Base-by-base conservation (phyloP, 2,888 invertebrate genomes). In the Heliconius hortense region DNA sequence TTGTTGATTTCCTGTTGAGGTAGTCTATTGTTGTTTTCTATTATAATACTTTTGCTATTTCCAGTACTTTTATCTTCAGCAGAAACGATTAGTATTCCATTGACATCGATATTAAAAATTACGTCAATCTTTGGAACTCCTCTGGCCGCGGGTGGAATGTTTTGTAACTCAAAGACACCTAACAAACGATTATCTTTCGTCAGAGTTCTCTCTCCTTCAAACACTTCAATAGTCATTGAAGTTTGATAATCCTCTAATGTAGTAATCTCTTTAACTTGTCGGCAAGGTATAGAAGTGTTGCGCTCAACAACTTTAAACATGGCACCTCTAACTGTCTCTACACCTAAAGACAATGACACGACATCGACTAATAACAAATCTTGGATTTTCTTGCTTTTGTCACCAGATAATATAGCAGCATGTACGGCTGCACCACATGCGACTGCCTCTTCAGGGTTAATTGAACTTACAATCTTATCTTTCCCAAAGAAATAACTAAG, bases 381-480 rank as follows among this genome's bases (percentile, higher is more conserved):
- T 67, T 86, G 82, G 5, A 89, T 84, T 18, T 81, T 85, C 21
- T 84, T 79, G 72, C 87, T 84, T 21, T 76, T 74, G 43, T 88
- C 80, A 0, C 89, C 89, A 24, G 81, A 85, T 3, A 91, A 62
- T 11, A 88, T 80, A 0, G 91, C 91, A 0, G 91, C 92, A 81
- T 90, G 90, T 2, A 92, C 87, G 0, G 92, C 92, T 5, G 91
- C 91, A 1, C 92, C 92, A 35, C 83, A 85, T 0, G 91, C 92
- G 0, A 91, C 88, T 1, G 89, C 90, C 75, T 92, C 92, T 31
- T 92, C 91, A 0, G 90, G 91, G 39, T 92, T 91, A 1, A 90
- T 78, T 15, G 87, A 87, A 0, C 84, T 83, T 0, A 84, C 85
- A 31, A 91, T 78, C 3, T 81, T 78, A 26, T 80, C 83, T 1